Conservation (phyloP, 2,888 invertebrate genomes). For the Pandemis corylana region DNA sequence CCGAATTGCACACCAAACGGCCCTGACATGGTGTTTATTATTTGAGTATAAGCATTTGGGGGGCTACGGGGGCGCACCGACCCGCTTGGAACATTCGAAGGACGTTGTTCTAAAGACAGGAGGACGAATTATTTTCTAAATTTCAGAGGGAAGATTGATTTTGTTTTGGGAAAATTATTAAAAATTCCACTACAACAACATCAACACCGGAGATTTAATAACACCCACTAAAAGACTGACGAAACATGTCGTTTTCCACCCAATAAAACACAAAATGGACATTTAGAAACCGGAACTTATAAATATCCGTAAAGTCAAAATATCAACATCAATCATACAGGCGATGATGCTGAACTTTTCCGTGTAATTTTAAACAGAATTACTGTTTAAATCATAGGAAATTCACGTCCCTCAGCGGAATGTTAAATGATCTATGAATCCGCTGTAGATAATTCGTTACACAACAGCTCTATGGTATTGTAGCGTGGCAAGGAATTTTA, state of each 20-base stretch:
- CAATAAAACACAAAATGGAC: not conserved
- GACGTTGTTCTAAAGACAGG: no score
- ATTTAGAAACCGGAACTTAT: constrained; percentile 5
- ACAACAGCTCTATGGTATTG: constrained; percentile 24
- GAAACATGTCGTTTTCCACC: constrained; percentile 9
- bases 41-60: not conserved
- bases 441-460: constrained; percentile 28
- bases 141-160: no score
- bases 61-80: not conserved
- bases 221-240: not conserved
- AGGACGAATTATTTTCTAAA: no score
- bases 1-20: not conserved
- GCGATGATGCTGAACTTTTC: constrained; percentile 21
- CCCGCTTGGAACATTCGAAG: not conserved
- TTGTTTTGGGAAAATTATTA: no score
- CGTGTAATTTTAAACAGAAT: constrained; percentile 31
- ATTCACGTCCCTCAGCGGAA: constrained; percentile 28
- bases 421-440: constrained; percentile 40
- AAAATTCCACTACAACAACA: no score
- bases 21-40: not conserved
- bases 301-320: constrained; percentile 1
- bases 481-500: not conserved
- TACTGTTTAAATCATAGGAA: constrained; percentile 24
- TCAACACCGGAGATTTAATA: no score
- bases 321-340: constrained; percentile 7